Percentiles rank a stretch among this genome's conserved stretches.
Evolutionary conservation across 1,140 invertebrate genomes (phyloP).

Genomic region (Aphaenogaster rudis): DNA sequence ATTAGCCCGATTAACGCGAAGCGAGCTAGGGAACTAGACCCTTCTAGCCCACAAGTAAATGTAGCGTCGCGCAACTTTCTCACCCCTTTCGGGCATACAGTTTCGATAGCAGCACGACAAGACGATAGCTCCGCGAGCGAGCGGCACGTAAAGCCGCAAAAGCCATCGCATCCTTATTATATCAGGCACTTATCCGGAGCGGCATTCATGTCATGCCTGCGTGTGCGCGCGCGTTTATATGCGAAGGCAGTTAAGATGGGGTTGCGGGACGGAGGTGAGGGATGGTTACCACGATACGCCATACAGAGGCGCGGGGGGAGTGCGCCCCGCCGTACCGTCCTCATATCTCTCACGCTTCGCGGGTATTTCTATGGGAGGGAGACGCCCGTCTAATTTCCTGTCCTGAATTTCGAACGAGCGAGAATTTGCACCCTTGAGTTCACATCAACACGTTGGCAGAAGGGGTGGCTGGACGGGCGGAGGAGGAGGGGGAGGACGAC

Average conservation of each 20-base stretch:
- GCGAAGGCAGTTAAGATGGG: conserved; percentile 46
- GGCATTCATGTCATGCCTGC: conserved; percentile 69
- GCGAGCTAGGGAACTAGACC: not conserved
- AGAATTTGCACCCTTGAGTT: conserved; percentile 86
- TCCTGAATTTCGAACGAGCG: conserved; percentile 86
- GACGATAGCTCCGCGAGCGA: conserved; percentile 45
- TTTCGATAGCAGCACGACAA: conserved; percentile 62
- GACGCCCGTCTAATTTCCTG: conserved; percentile 87
- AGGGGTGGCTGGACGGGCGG: conserved; percentile 35
- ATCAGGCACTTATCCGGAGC: conserved; percentile 67
- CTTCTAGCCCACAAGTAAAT: conserved; percentile 43
- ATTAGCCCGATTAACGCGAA: conserved; percentile 5
- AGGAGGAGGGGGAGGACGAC: not conserved
- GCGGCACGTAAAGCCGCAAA: conserved; percentile 60
- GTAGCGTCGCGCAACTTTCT: not conserved
- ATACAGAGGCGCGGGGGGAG: conserved; percentile 30
- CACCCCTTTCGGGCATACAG: conserved; percentile 17
- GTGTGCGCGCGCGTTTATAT: conserved; percentile 61
- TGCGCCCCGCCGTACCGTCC: conserved; percentile 57
- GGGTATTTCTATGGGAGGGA: conserved; percentile 85
- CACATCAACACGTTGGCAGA: conserved; percentile 78
- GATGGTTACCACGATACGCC: conserved; percentile 73
- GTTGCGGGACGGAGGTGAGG: conserved; percentile 62
- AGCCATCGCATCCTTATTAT: conserved; percentile 69
- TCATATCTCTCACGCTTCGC: conserved; percentile 86